A percentile compares a stretch with the other conserved stretches of the same genome.
Evolutionary conservation across 2,797 vertebrate species (phyloP).

Genomic region (Phoeniculus purpureus): DNA sequence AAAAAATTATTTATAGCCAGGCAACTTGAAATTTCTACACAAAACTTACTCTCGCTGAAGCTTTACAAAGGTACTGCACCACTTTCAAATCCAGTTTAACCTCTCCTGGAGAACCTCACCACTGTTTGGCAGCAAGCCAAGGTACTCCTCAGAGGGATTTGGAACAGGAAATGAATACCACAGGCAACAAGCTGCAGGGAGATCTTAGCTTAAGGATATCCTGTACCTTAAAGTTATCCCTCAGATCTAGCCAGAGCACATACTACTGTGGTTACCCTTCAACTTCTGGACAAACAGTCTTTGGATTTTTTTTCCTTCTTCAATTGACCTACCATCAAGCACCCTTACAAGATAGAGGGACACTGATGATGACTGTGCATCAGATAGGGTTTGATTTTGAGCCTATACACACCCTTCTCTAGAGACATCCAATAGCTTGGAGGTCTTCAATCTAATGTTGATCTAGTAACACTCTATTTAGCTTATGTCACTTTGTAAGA

Average conservation of each 20-base stretch:
- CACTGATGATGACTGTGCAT: background rate
- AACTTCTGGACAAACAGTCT: background rate
- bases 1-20: background rate
- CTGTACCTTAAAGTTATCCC: too few relatives aligned
- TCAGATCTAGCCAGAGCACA: background rate
- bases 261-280: background rate
- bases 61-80: background rate
- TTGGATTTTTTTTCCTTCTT: background rate
- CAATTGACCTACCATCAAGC: background rate
- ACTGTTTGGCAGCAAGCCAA: background rate
- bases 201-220: background rate
- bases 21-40: background rate
- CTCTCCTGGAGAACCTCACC: background rate
- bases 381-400: background rate
- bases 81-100: background rate
- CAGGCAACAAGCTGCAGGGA: background rate
- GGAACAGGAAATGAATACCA: slow-evolving; percentile 8
- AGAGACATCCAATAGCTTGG: background rate
- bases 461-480: background rate
- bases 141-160: background rate
- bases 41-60: background rate
- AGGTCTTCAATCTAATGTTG: background rate
- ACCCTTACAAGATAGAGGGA: background rate
- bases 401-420: background rate
- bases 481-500: background rate